Evolutionary conservation across 2,113 vertebrate species (phyloP).

Genomic region (Nannobrachium achirus): DNA sequence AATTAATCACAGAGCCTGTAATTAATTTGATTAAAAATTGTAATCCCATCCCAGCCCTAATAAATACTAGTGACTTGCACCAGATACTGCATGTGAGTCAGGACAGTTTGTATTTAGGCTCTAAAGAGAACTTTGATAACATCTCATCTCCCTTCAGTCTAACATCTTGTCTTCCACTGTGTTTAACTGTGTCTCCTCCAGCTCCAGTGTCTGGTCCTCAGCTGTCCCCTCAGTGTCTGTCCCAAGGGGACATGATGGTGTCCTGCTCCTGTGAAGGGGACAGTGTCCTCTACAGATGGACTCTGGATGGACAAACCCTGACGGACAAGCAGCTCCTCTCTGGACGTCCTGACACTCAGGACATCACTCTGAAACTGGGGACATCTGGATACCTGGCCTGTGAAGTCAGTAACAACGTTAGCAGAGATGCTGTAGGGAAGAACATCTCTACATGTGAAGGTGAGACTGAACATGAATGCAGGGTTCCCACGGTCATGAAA

Average conservation of each 20-base stretch:
- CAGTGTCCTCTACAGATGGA: constrained; percentile 61
- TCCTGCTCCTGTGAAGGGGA: constrained; percentile 57
- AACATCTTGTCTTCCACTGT: too few relatives aligned
- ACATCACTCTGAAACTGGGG: constrained; percentile 51
- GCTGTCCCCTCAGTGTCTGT: constrained; percentile 50
- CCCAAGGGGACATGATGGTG: constrained; percentile 42
- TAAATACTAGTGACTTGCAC: neutral
- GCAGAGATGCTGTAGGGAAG: rapidly evolving
- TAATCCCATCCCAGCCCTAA: neutral
- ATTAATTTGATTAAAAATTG: neutral
- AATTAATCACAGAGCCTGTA: too few relatives aligned
- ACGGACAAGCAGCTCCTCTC: constrained; percentile 21
- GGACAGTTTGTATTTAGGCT: neutral
- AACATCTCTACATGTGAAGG: constrained; percentile 31
- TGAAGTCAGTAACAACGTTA: constrained; percentile 54
- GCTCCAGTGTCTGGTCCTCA: constrained; percentile 53
- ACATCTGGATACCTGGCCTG: constrained; percentile 55
- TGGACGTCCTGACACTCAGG: constrained; percentile 12
- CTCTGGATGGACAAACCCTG: too few relatives aligned
- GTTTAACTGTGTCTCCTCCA: too few relatives aligned
- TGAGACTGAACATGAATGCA: constrained; percentile 44
- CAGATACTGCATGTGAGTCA: neutral
- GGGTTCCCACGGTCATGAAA: too few relatives aligned
- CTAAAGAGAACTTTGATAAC: neutral
- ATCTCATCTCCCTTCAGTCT: neutral